phyloP scores from a whole-genome alignment of 1,140 invertebrate genomes.

The Dysdera silvatica region DNA sequence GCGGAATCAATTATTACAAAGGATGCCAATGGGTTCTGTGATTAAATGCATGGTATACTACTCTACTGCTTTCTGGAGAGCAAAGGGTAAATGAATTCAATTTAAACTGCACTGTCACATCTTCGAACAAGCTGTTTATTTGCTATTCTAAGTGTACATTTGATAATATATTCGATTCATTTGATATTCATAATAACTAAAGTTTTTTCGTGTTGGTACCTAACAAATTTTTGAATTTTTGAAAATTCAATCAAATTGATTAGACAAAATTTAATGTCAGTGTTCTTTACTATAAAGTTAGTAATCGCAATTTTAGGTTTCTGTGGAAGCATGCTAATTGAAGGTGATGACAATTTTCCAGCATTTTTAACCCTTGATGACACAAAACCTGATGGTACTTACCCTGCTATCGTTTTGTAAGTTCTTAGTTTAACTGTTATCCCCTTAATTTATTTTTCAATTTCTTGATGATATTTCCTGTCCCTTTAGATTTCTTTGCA shows the following conservation, averaged over 20 bases:
- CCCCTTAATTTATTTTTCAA: constrained; percentile 4
- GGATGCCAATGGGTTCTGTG: constrained; percentile 43
- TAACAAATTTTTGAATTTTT: background rate
- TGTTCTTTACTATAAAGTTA: too few species aligned
- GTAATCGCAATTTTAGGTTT: constrained; percentile 26
- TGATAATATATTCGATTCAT: too few species aligned
- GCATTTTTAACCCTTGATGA: constrained; percentile 39
- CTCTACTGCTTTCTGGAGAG: constrained; percentile 41
- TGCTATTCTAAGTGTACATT: too few species aligned
- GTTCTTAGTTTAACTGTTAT: too few species aligned
- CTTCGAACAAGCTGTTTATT: too few species aligned
- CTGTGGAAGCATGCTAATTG: constrained; percentile 28
- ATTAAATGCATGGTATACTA: constrained; percentile 45
- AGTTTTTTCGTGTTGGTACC: background rate
- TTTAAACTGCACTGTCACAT: too few species aligned
- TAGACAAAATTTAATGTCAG: too few species aligned
- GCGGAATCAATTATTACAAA: constrained; percentile 42
- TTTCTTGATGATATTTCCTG: background rate
- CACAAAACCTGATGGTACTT: constrained; percentile 40
- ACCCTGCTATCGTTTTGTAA: constrained; percentile 43
- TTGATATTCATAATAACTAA: too few species aligned
- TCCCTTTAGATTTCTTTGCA: too few species aligned
- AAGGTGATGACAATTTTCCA: constrained; percentile 23
- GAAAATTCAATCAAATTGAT: too few species aligned
- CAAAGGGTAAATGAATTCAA: constrained; percentile 28